These are phyloP conservation scores for Cephus cinctus DNA, from an alignment of 1,140 invertebrate genomes.

Conservation along the genomic window DNA sequence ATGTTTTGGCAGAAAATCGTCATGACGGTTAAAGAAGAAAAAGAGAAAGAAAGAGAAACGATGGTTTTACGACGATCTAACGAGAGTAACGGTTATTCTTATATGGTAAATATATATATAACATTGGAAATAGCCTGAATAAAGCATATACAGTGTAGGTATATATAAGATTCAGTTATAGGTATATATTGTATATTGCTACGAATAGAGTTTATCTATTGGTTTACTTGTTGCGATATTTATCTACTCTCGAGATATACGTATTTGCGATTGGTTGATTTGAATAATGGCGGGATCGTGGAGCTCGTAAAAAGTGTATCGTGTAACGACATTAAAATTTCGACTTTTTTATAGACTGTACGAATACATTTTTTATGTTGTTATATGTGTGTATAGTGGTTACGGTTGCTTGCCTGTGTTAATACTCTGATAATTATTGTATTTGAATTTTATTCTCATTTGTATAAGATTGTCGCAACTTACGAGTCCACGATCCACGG, in stretches of 20 bases:
- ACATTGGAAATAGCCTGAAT: slow-evolving; percentile 5
- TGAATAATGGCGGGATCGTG: not conserved
- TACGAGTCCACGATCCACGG: too few species aligned
- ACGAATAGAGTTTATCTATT: slow-evolving; percentile 14
- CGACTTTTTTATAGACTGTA: too few species aligned
- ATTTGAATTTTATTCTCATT: too few species aligned
- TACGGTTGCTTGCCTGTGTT: too few species aligned
- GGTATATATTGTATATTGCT: not conserved
- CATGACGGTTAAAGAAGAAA: slow-evolving; percentile 2
- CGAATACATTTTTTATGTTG: too few species aligned
- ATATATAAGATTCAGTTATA: slow-evolving; percentile 3
- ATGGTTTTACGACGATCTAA: slow-evolving; percentile 2
- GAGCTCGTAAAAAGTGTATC: too few species aligned
- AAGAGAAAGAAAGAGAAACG: slow-evolving; percentile 1
- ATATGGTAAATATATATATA: slow-evolving; percentile 5
- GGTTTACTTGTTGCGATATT: not conserved
- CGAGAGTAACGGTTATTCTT: slow-evolving; percentile 17
- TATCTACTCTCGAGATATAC: not conserved
- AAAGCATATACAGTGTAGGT: not conserved
- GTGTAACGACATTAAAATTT: too few species aligned
- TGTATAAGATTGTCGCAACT: too few species aligned
- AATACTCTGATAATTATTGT: too few species aligned
- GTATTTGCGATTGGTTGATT: not conserved
- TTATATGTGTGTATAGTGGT: too few species aligned
- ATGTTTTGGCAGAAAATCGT: slow-evolving; percentile 7